These are phyloP conservation scores for Pterocles burchelli DNA, from an alignment of 2,113 vertebrate genomes.

Conservation along the genomic window DNA sequence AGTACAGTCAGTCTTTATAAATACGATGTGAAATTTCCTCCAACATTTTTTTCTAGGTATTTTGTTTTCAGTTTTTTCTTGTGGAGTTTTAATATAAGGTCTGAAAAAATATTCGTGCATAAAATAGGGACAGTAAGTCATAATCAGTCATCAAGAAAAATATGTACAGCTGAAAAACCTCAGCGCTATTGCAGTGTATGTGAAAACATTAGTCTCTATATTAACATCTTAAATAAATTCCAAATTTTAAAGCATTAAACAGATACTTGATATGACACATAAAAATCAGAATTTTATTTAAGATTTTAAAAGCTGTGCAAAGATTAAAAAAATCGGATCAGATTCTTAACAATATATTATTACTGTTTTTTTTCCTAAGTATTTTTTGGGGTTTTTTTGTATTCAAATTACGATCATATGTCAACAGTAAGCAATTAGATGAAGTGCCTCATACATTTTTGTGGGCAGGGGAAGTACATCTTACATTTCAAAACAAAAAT, in stretches of 20 bases:
- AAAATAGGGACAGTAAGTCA: background rate
- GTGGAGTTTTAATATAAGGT: background rate
- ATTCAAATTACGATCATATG: background rate
- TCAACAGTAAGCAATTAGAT: background rate
- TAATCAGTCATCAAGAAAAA: background rate
- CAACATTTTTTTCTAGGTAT: background rate
- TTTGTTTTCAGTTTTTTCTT: background rate
- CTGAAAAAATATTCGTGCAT: background rate
- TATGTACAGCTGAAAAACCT: background rate
- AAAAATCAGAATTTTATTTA: background rate
- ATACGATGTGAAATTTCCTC: background rate
- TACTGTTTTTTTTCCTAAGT: accelerated
- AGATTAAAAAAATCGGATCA: background rate
- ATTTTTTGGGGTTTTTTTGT: background rate
- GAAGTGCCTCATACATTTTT: background rate
- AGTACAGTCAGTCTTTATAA: background rate
- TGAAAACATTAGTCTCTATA: background rate
- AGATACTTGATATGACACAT: background rate
- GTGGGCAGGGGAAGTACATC: background rate
- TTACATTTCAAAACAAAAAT: background rate
- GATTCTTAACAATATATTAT: background rate
- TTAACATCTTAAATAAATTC: background rate
- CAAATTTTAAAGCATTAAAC: background rate
- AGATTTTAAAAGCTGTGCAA: background rate
- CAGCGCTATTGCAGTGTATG: background rate